phyloP scores from a whole-genome alignment of 2,797 vertebrate species.

The Pseudocheirus occidentalis region DNA sequence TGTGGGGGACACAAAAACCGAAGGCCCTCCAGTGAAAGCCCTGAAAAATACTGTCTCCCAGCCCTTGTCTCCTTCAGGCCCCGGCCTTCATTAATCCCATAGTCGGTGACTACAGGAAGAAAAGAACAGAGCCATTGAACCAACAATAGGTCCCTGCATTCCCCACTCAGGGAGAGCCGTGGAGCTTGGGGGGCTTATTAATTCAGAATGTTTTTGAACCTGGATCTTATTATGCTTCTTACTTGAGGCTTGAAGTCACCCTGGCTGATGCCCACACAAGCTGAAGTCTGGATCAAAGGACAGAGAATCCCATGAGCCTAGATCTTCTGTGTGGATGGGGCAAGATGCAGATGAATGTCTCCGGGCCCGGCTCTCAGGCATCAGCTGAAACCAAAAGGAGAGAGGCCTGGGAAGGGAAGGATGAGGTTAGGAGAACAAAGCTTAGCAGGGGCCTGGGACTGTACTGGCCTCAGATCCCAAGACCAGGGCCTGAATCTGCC shows the following conservation, averaged over 20 bases:
- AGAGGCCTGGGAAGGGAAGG: neutral
- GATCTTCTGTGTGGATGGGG: neutral
- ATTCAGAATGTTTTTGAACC: conserved; percentile 63
- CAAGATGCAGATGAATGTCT: neutral
- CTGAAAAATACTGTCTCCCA: conserved; percentile 34
- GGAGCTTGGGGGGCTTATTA: conserved; percentile 58
- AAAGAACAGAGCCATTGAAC: conserved; percentile 26
- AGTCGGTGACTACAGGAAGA: conserved; percentile 16
- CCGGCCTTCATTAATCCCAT: conserved; percentile 25
- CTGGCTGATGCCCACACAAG: neutral
- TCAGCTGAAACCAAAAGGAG: neutral
- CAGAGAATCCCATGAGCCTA: neutral
- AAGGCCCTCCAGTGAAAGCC: neutral
- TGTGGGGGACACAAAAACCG: conserved; percentile 33
- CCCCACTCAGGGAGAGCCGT: conserved; percentile 38
- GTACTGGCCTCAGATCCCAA: neutral
- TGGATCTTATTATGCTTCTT: conserved; percentile 40
- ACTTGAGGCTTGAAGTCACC: conserved; percentile 36
- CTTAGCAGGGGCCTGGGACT: neutral
- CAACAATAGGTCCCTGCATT: conserved; percentile 55
- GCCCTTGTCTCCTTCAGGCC: conserved; percentile 32
- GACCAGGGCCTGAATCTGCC: neutral
- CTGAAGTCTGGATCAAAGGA: conserved; percentile 33
- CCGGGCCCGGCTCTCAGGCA: neutral
- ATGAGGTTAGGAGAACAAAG: neutral